phyloP scores from a whole-genome alignment of 2,113 vertebrate genomes.

The Tragelaphus strepsiceros region DNA sequence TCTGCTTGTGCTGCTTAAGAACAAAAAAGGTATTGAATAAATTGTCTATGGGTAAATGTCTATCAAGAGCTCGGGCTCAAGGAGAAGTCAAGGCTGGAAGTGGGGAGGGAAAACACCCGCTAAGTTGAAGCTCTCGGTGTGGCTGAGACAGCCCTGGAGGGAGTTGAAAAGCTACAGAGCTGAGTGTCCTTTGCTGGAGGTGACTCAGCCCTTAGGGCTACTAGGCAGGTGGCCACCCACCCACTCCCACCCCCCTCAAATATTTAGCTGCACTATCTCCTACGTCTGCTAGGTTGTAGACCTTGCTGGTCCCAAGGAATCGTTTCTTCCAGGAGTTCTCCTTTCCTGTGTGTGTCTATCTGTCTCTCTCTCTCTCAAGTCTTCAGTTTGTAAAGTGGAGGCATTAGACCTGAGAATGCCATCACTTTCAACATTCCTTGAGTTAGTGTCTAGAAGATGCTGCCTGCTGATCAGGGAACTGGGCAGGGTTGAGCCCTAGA shows the following conservation, averaged over 20 bases:
- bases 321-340: background rate
- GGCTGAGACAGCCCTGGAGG: background rate
- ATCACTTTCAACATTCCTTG: background rate
- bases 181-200: background rate
- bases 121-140: rapidly evolving
- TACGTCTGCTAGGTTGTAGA: background rate
- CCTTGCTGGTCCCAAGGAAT: background rate
- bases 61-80: background rate
- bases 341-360: background rate
- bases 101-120: too few relatives aligned
- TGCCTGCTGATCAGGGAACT: background rate
- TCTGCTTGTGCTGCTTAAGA: background rate
- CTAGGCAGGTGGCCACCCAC: background rate
- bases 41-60: background rate
- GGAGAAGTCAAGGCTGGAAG: background rate
- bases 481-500: background rate
- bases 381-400: background rate
- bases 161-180: background rate
- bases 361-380: background rate
- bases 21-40: background rate
- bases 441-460: background rate
- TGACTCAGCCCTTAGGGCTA: background rate
- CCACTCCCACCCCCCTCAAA: background rate
- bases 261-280: background rate
- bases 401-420: background rate